A percentile compares a stretch with the other conserved stretches of the same genome.
These are phyloP conservation scores for Halictus ligatus DNA, from an alignment of 2,888 invertebrate genomes.

Conservation along the genomic window DNA sequence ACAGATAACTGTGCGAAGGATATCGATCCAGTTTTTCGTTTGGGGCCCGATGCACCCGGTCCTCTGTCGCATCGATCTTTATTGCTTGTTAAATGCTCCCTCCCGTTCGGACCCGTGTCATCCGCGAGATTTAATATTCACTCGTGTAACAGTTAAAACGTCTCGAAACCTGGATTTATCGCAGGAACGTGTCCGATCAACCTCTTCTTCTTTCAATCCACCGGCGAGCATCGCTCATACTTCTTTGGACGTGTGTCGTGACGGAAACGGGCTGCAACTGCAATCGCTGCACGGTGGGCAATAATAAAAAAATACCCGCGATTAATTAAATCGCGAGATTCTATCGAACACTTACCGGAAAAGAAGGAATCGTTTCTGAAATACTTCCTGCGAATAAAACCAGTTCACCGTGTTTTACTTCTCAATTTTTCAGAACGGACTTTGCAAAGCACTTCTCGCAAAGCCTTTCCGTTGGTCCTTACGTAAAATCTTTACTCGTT, in stretches of 20 bases:
- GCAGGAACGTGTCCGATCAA: background rate
- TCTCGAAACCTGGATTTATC: background rate
- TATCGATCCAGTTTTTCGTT: constrained; percentile 3
- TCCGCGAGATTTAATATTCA: constrained; percentile 8
- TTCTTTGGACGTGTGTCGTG: background rate
- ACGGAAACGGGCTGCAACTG: background rate
- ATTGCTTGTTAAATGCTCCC: background rate
- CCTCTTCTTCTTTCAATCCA: background rate
- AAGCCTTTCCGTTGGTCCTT: no score
- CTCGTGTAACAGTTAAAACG: background rate
- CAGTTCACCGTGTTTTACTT: no score
- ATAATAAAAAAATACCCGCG: background rate
- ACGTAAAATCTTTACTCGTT: no score
- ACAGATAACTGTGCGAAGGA: constrained; percentile 22
- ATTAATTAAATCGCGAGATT: no score
- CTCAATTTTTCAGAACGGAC: no score
- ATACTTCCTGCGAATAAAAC: no score
- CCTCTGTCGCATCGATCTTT: background rate
- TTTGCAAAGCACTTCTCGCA: no score
- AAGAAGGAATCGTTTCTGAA: no score
- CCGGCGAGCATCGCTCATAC: background rate
- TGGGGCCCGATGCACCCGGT: background rate
- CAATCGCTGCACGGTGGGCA: background rate
- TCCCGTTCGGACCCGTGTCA: background rate
- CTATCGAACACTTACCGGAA: no score